These are phyloP conservation scores for Atta texana DNA, from an alignment of 1,140 invertebrate genomes.

Conservation along the genomic window DNA sequence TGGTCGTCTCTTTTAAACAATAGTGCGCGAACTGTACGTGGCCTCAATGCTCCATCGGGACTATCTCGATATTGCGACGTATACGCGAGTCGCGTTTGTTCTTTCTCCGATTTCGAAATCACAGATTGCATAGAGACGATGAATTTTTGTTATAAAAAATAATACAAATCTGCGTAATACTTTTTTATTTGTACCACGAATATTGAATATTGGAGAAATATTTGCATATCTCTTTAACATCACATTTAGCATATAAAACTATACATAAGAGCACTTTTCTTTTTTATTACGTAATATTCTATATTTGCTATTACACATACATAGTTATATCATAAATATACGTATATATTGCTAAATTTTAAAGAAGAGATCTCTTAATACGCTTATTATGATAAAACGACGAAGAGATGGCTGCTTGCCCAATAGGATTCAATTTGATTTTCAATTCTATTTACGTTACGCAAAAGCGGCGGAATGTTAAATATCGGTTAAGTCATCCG, in stretches of 20 bases:
- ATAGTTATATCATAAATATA: neutral
- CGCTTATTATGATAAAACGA: neutral
- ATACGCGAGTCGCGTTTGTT: neutral
- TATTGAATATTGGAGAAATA: neutral
- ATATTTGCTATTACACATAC: neutral
- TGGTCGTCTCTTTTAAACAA: constrained; percentile 7
- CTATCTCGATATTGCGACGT: constrained; percentile 29
- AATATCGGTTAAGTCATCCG: constrained; percentile 28
- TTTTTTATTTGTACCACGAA: neutral
- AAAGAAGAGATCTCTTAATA: neutral
- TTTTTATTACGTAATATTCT: neutral
- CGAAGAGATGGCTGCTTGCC: neutral
- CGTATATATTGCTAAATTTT: neutral
- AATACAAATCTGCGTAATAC: neutral
- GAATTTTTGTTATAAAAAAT: neutral
- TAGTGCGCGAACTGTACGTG: neutral
- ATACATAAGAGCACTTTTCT: neutral
- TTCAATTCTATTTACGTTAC: constrained; percentile 1
- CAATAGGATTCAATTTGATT: constrained; percentile 30
- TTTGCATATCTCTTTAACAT: neutral
- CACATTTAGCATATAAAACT: neutral
- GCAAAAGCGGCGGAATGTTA: constrained; percentile 2
- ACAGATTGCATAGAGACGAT: neutral
- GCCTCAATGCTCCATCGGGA: constrained; percentile 3
- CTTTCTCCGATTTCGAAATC: neutral